Evolutionary conservation across 2,888 invertebrate genomes (phyloP), one percentile per base, ranked within the genome.

Genomic region (Quadriops clusia): DNA sequence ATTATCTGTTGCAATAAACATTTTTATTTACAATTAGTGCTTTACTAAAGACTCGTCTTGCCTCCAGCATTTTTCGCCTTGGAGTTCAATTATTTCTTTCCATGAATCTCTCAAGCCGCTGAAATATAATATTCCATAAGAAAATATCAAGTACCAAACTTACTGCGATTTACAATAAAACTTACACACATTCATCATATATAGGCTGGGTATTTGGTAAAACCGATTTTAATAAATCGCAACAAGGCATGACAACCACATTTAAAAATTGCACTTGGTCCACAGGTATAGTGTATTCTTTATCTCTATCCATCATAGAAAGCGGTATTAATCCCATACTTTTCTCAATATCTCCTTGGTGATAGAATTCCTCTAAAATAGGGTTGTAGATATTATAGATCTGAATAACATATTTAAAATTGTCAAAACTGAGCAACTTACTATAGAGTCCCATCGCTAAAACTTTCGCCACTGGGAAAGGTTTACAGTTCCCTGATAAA

Each of bases 211-310:
- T 69, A 47, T 69, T 69, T 2, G 72, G 69, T 36, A 74, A 57
- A 20, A 71, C 40, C 32, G 53, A 56, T 47, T 64, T 62, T 42
- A 74, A 52, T 41, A 74, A 53, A 45, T 69, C 54, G 11, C 67
- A 56, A 34, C 72, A 72, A 1, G 74, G 74, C 44, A 74, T 50
- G 37, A 72, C 69, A 28, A 74, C 67, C 17, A 72, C 67, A 0
- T 65, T 62, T 11, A 74, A 54, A 58, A 74, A 75, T 51, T 73
- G 68, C 10, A 72, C 66, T 61, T 77, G 75, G 42, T 74, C 73
- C 13, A 71, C 68, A 1, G 74, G 73, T 47, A 74, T 68, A 50
- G 65, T 64, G 36, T 61, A 44, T 37, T 61, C 53, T 43, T 72
- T 71, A 3, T 66, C 64, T 23, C 74, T 59, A 53, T 75, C 73